phyloP scores from a whole-genome alignment of 2,113 vertebrate genomes.

The Lampris megalopsis region DNA sequence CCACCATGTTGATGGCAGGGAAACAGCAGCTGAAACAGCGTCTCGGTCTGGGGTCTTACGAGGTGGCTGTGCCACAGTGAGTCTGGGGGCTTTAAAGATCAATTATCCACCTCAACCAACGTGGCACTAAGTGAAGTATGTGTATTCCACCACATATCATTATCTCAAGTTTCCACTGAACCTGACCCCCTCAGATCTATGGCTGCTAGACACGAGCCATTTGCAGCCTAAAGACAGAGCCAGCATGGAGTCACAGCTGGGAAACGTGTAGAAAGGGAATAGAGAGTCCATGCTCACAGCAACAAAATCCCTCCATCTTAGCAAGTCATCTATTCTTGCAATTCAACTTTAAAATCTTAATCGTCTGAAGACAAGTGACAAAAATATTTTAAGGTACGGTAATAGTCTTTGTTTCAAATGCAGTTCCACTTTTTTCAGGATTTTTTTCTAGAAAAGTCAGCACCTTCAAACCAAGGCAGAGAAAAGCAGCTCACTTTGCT shows the following conservation, averaged over 20 bases:
- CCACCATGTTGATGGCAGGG: constrained; percentile 31
- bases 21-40: constrained; percentile 15
- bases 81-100: constrained; percentile 55
- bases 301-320: too few species aligned
- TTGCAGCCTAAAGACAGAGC: constrained; percentile 8
- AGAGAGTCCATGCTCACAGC: constrained; percentile 23
- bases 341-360: too few species aligned
- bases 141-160: constrained; percentile 29
- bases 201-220: constrained; percentile 19
- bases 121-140: constrained; percentile 50
- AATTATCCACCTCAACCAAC: constrained; percentile 33
- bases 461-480: too few species aligned
- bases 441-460: too few species aligned
- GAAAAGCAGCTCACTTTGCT: too few species aligned
- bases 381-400: too few species aligned
- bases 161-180: constrained; percentile 60
- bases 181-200: constrained; percentile 21
- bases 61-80: constrained; percentile 43
- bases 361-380: too few species aligned
- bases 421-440: too few species aligned
- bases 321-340: too few species aligned
- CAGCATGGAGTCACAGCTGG: constrained; percentile 2
- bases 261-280: constrained; percentile 25
- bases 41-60: constrained; percentile 57
- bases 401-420: too few species aligned